Evolutionary conservation across 2,888 invertebrate genomes (phyloP), one percentile per base, ranked within the genome.

Genomic region (Pandemis heparana): DNA sequence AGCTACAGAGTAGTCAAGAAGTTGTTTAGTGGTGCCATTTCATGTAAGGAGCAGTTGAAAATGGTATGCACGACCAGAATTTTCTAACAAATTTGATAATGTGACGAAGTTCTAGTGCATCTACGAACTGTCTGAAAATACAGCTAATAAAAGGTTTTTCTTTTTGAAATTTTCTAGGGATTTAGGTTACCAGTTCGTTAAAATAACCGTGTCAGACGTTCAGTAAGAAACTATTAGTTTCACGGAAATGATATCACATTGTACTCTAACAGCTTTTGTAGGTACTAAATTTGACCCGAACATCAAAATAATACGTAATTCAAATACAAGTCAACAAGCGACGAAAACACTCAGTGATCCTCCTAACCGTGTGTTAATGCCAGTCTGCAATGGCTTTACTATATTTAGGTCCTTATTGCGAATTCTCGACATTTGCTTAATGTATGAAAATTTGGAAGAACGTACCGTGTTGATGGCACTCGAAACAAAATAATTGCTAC

Each of bases 401-500:
- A 89, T 89, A 90, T 90, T 92, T 91, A 89, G 87, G 85, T 85
- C 88, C 91, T 92, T 92, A 92, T 94, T 94, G 91, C 90, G 90
- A 86, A 92, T 92, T 92, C 92, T 92, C 90, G 90, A 90, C 92
- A 93, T 92, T 94, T 92, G 92, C 89, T 87, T 94, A 94, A 94
- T 93, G 91, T 92, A 93, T 93, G 92, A 94, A 93, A 92, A 94
- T 94, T 92, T 91, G 84, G 92, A 94, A 94, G 92, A 94, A 92
- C 91, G 90, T 89, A 91, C 92, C 91, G 89, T 90, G 94, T 92
- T 93, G 94, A 94, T 94, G 94, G 92, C 87, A 89, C 94, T 94
- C 92, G 87, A 94, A 92, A 94, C 93, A 92, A 93, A 93, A 94
- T 94, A 94, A 94, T 94, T 94, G 92, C 92, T 91, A 89, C 92